Percentiles rank a stretch among this genome's conserved stretches.
Evolutionary conservation across 2,113 vertebrate genomes (phyloP).

Genomic region (Antechinus stuartii): DNA sequence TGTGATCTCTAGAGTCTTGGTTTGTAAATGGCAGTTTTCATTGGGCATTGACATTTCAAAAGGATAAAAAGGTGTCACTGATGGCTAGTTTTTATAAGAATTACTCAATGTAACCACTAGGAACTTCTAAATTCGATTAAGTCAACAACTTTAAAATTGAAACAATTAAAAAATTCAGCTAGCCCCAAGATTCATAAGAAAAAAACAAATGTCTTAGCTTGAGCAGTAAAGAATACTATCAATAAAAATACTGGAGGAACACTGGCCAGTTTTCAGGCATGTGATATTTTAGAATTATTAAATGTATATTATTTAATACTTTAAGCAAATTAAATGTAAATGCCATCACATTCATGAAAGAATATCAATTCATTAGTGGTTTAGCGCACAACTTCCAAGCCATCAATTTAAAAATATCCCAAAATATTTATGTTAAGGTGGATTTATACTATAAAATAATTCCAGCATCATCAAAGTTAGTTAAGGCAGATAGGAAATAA

Average conservation of each 20-base stretch:
- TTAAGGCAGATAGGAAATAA: constrained; percentile 34
- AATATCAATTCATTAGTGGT: constrained; percentile 43
- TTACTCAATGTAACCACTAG: constrained; percentile 30
- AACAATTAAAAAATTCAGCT: constrained; percentile 58
- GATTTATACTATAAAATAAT: not conserved
- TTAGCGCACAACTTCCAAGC: constrained; percentile 45
- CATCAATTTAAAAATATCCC: not conserved
- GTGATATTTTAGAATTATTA: constrained; percentile 51
- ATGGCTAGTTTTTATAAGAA: constrained; percentile 60
- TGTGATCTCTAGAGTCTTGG: not conserved
- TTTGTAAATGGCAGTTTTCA: constrained; percentile 28
- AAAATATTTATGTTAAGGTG: constrained; percentile 19
- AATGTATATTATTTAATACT: constrained; percentile 30
- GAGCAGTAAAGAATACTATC: constrained; percentile 52
- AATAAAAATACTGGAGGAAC: constrained; percentile 52
- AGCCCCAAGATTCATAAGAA: constrained; percentile 49
- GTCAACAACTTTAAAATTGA: constrained; percentile 57
- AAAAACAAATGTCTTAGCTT: constrained; percentile 50
- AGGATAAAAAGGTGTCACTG: constrained; percentile 13
- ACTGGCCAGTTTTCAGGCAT: constrained; percentile 50
- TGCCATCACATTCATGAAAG: constrained; percentile 27
- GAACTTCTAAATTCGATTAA: constrained; percentile 49
- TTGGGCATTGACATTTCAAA: not conserved
- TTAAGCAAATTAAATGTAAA: constrained; percentile 36
- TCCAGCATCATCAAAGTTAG: not conserved